Evolutionary conservation across 2,797 vertebrate species (phyloP).

Genomic region (Halcyon leucocephala): DNA sequence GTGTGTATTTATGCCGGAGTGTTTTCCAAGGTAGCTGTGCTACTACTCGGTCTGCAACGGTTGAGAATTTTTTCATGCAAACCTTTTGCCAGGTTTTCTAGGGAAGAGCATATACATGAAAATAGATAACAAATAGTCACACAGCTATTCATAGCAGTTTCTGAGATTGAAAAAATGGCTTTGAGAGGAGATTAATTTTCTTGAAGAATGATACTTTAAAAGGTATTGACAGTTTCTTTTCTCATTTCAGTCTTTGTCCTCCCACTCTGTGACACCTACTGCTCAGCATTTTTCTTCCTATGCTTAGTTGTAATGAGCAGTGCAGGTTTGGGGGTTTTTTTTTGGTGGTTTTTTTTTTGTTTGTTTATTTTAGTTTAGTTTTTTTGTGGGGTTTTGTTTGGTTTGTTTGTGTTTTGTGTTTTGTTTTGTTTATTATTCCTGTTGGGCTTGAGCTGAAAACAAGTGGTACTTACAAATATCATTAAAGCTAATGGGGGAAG

Average conservation of each 20-base stretch:
- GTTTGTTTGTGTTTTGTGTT: no score
- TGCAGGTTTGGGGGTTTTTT: not conserved
- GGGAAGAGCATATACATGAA: not conserved
- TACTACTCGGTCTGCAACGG: not conserved
- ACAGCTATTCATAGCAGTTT: not conserved
- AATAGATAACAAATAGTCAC: not conserved
- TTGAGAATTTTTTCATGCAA: not conserved
- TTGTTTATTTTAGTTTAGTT: no score
- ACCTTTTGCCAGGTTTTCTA: not conserved
- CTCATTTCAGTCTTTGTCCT: not conserved
- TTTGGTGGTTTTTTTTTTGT: no score
- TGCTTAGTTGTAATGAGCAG: not conserved
- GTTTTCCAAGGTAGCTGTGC: not conserved
- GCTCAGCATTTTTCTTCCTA: slow-evolving; percentile 17
- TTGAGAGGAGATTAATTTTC: not conserved
- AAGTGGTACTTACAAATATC: not conserved
- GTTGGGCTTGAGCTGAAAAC: not conserved
- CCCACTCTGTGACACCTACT: not conserved
- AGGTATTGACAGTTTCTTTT: not conserved
- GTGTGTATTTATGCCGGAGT: not conserved
- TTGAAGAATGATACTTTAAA: not conserved
- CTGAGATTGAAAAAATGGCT: not conserved
- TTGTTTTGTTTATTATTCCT: not conserved
- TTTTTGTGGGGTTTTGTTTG: not conserved
- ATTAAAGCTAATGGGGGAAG: not conserved